Evolutionary conservation across 2,797 vertebrate genomes (phyloP).

Genomic region (Pseudotriccus pelzelni): DNA sequence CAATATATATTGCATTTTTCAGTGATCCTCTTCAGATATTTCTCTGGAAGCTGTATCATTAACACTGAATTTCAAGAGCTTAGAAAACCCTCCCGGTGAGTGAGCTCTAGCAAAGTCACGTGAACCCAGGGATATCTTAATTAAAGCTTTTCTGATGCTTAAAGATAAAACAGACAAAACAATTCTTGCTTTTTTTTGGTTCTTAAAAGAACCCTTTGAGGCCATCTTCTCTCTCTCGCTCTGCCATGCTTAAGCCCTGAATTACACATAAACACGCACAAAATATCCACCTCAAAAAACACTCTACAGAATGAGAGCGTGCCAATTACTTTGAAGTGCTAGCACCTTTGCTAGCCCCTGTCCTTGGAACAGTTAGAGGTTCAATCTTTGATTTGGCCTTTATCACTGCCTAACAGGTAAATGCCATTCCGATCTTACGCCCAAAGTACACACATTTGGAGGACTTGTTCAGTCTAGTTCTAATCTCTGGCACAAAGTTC

Average conservation of each 20-base stretch:
- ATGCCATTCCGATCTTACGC: background rate
- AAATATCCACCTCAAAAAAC: conserved; percentile 49
- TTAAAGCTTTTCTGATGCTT: conserved; percentile 70
- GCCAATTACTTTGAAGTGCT: conserved; percentile 35
- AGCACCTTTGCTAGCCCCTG: conserved; percentile 38
- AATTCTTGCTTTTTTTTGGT: conserved; percentile 48
- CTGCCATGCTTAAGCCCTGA: conserved; percentile 20
- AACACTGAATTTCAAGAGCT: conserved; percentile 68
- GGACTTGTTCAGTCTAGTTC: background rate
- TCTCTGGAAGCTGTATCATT: conserved; percentile 66
- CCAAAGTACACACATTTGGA: background rate
- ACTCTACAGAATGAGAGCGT: conserved; percentile 11
- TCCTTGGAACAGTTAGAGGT: conserved; percentile 51
- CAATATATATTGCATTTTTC: conserved; percentile 43
- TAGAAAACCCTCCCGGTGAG: conserved; percentile 47
- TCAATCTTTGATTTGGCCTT: conserved; percentile 45
- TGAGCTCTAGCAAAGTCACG: conserved; percentile 49
- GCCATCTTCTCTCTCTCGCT: conserved; percentile 10
- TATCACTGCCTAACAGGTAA: conserved; percentile 44
- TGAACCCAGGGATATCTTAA: conserved; percentile 54
- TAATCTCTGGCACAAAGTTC: background rate
- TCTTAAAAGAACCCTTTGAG: conserved; percentile 59
- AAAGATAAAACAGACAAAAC: conserved; percentile 61
- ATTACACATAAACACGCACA: conserved; percentile 57
- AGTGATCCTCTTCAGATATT: conserved; percentile 39